Conservation (phyloP, 2,888 invertebrate genomes). For the Muschampia plurimacula region DNA sequence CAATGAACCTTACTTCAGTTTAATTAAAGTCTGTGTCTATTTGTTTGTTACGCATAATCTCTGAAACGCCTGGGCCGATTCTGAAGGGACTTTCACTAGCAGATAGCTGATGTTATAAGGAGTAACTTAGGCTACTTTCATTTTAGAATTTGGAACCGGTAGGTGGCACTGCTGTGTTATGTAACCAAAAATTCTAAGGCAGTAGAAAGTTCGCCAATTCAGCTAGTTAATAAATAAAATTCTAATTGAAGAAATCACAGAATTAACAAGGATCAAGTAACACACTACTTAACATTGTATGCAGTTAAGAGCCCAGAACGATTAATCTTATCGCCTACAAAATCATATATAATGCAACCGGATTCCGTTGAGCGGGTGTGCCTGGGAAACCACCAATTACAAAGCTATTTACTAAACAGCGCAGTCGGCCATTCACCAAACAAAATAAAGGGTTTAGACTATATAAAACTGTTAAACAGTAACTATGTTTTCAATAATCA, state of each 20-base stretch:
- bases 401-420: conserved; percentile 50
- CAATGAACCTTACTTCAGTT: too few relatives aligned
- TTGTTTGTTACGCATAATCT: too few relatives aligned
- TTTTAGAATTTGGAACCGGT: too few relatives aligned
- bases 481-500: conserved; percentile 57
- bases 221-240: too few relatives aligned
- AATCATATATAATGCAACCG: conserved; percentile 44
- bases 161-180: too few relatives aligned
- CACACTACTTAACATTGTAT: conserved; percentile 23
- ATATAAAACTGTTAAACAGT: conserved; percentile 63
- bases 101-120: too few relatives aligned
- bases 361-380: conserved; percentile 49
- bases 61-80: too few relatives aligned
- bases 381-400: conserved; percentile 66
- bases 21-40: too few relatives aligned
- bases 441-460: conserved; percentile 48
- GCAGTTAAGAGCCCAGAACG: conserved; percentile 4
- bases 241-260: not conserved
- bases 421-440: conserved; percentile 40
- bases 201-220: too few relatives aligned
- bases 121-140: too few relatives aligned
- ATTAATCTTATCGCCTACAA: conserved; percentile 37
- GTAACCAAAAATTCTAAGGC: too few relatives aligned
- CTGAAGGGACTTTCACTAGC: too few relatives aligned
- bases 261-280: conserved; percentile 4